Base-by-base conservation (phyloP, 1,140 invertebrate genomes). In the Charaxes varanes region DNA sequence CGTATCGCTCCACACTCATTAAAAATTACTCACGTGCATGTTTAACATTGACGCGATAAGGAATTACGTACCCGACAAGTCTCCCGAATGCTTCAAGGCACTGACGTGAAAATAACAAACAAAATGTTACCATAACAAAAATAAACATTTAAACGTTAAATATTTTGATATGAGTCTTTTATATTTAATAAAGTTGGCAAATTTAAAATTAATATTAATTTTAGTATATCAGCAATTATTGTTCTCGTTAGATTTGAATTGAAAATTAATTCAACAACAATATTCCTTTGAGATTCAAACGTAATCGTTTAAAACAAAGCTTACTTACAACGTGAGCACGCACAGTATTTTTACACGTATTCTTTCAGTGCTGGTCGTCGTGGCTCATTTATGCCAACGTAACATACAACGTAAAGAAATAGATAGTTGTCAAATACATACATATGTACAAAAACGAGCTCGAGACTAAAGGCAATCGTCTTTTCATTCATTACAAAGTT, bases 371-470 rank as follows among this genome's bases (percentile, higher is more conserved):
- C 45, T 41, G 35, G n/a, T 32, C 18, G 23, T 23, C n/a, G 40
- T 26, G 40, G 44, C 35, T 13, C 26, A 43, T 46, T 27, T 35
- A 46, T 14, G 33, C 36, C 49, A 41, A 45, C 26, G 37, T 36
- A 44, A 42, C 22, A 18, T 36, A 44, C 23, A 7, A 46, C 38
- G 44, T 56, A 60, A 65, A 59, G 46, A 46, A 66, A 66, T 69
- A 53, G 41, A n/a, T n/a, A 68, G 51, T 52, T 64, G 69, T 71
- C 70, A 77, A 73, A 78, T 79, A 82, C 72, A 78, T 79, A 82
- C 72, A 81, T 82, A 82, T 82, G 72, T 82, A 82, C 78, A 82
- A 67, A 69, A 67, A 57, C 62, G 58, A 71, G 57, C 43, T 41
- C 40, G 62, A 73, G 69, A 74, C 59, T 51, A 67, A 74, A 70